Evolutionary conservation across 2,888 invertebrate species (phyloP).

Genomic region (Geophilus truncorum): DNA sequence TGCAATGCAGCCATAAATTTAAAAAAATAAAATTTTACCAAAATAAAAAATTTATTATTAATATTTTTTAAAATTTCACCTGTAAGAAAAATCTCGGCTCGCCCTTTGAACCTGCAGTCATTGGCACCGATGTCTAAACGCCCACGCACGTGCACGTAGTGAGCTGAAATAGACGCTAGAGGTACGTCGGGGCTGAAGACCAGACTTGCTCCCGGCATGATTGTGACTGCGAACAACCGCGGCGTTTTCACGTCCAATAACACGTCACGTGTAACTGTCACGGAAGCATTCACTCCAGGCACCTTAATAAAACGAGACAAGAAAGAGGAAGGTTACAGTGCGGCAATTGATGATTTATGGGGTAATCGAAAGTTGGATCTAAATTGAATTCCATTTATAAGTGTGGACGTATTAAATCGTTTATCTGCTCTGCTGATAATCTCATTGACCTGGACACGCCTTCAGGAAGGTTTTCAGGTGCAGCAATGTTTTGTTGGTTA

Average conservation of each 20-base stretch:
- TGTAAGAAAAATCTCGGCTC: constrained; percentile 34
- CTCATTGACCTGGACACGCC: background rate
- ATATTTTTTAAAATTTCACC: constrained; percentile 17
- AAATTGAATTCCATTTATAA: background rate
- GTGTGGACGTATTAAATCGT: background rate
- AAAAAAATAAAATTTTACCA: no score
- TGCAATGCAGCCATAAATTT: no score
- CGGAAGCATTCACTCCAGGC: constrained; percentile 22
- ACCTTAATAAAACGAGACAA: constrained; percentile 31
- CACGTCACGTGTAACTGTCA: constrained; percentile 6
- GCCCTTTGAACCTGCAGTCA: constrained; percentile 32
- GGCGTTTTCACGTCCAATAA: constrained; percentile 33
- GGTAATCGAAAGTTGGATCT: background rate
- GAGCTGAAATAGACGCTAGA: constrained; percentile 30
- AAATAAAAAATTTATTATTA: no score
- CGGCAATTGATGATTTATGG: background rate
- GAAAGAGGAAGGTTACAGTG: background rate
- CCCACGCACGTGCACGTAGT: constrained; percentile 29
- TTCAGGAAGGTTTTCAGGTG: background rate
- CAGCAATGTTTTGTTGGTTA: background rate
- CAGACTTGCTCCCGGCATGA: constrained; percentile 11
- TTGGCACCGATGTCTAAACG: constrained; percentile 32
- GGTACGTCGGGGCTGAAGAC: constrained; percentile 35
- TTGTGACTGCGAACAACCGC: constrained; percentile 22
- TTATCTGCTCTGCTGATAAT: background rate